Evolutionary conservation across 2,113 vertebrate genomes (phyloP), one percentile per base, ranked within the genome.

Genomic region (Puffinus mauretanicus): DNA sequence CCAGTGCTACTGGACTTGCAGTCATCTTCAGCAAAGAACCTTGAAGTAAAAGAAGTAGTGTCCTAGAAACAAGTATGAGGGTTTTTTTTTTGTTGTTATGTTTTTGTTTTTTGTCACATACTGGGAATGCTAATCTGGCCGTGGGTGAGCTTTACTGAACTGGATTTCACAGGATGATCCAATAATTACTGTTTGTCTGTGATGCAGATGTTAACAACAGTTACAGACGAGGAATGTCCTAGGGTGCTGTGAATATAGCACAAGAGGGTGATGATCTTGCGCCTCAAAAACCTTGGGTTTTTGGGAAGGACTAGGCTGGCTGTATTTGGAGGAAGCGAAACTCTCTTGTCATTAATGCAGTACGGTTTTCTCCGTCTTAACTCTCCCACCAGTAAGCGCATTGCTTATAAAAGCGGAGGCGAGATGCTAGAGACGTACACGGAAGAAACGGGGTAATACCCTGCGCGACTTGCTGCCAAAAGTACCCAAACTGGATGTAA

Each of bases 401-500:
- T 34, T 3, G 24, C 40, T 80, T 13, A 2, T 2, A 18, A 14
- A 54, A 3, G 4, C 2, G 26, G n/a, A 29, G 49, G 26, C 24
- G 62, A 52, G 38, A 8, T 25, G 13, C 11, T 57, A 13, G 42
- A 36, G 30, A 8, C 20, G 32, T 10, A 2, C 2, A 7, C 2
- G 3, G 38, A 64, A 49, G 40, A 7, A n/a, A 9, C 5, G 6
- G 46, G 7, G 18, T 36, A 7, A 34, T n/a, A 16, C 1, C 5
- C 12, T 4, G 6, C 81, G 60, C 51, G 34, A 1, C 17, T 25
- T 55, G 11, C 22, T 58, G 16, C 47, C n/a, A 27, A 47, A 54
- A 65, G 9, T 38, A 4, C 21, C 30, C 55, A 7, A 1, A 22
- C 17, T 17, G 18, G 3, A 3, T 54, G 32, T 25, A 1, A 24